Conservation (phyloP, 2,113 vertebrate species). For the Grantiella picta region DNA sequence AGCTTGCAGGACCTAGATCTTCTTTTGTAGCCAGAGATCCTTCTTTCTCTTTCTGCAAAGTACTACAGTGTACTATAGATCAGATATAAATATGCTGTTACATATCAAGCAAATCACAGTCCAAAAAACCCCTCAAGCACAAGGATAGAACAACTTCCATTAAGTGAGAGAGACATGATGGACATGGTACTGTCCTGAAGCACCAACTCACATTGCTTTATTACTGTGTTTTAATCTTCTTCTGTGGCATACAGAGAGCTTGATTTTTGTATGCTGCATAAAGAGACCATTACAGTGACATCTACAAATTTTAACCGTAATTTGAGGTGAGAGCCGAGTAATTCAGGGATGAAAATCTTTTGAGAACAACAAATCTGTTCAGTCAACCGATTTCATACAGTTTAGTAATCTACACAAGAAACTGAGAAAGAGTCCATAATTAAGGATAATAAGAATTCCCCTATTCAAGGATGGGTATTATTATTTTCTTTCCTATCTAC, state of each 20-base stretch:
- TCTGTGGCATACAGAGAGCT: neutral
- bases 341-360: neutral
- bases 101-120: neutral
- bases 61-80: rapidly evolving
- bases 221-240: neutral
- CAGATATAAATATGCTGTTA: neutral
- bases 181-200: neutral
- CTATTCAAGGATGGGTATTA: neutral
- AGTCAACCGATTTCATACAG: neutral
- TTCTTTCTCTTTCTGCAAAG: neutral
- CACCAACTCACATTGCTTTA: neutral
- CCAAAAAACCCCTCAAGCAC: neutral
- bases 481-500: neutral
- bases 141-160: neutral
- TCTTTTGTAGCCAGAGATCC: neutral
- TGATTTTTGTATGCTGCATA: neutral
- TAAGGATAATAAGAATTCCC: neutral
- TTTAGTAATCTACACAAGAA: neutral
- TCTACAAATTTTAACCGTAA: neutral
- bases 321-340: neutral
- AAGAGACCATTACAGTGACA: neutral
- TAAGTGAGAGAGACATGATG: neutral
- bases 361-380: neutral
- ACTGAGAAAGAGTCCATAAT: neutral
- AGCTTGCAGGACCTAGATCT: neutral